phyloP scores from a whole-genome alignment of 2,888 invertebrate species.

The Aphodius granarius region DNA sequence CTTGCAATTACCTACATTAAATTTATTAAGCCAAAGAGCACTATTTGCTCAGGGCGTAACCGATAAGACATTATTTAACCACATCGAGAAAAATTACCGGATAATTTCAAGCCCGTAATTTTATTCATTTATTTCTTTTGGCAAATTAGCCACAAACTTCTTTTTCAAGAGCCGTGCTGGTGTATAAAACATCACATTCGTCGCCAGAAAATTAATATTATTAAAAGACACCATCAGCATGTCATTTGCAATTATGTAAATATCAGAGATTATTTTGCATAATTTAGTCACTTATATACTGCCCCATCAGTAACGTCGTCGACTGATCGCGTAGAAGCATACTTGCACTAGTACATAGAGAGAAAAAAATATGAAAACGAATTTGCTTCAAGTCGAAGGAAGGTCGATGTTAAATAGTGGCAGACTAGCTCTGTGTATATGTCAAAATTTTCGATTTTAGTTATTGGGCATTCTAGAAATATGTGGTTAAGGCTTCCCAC shows the following conservation, averaged over 20 bases:
- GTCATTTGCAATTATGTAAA: neutral
- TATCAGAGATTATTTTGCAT: neutral
- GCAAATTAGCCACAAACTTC: neutral
- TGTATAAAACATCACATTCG: neutral
- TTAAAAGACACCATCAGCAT: neutral
- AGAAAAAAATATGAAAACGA: no score
- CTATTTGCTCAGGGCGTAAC: conserved; percentile 20
- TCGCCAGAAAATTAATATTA: neutral
- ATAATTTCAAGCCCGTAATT: neutral
- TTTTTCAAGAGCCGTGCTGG: neutral
- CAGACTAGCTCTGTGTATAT: no score
- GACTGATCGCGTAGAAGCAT: no score
- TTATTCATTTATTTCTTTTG: neutral
- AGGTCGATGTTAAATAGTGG: no score
- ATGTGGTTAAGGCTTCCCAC: no score
- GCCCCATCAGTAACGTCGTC: no score
- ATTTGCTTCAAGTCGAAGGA: no score
- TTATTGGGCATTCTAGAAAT: no score
- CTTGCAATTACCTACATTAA: conserved; percentile 27
- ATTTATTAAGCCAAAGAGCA: conserved; percentile 24
- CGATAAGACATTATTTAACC: neutral
- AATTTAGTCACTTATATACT: neutral
- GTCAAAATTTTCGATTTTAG: no score
- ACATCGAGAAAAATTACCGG: neutral
- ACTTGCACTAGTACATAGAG: no score